Evolutionary conservation across 2,113 vertebrate genomes (phyloP), one percentile per base, ranked within the genome.

Genomic region (Meleagris gallopavo): DNA sequence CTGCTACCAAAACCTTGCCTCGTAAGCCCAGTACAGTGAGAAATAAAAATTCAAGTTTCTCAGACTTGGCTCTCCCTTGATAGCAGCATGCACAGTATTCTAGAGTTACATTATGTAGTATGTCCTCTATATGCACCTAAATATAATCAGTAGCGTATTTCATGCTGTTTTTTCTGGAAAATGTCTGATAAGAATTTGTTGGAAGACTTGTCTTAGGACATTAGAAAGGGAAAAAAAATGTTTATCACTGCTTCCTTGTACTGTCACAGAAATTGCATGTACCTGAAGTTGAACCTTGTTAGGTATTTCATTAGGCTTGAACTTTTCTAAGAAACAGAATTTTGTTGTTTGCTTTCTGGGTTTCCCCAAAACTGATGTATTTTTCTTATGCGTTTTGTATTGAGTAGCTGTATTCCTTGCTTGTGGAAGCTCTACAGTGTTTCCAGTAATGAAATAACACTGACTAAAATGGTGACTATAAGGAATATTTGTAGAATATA

Each of bases 401-500:
- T 86, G 50, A 71, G 30, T 41, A 60, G 29, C 17, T 11, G 2
- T 4, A 0, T 65, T 69, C 15, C 0, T 0, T 40, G 7, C 25
- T 12, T 78, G 36, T 2, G 2, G 41, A 95, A 82, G 16, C 34
- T 85, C 18, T 77, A 2, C 12, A 55, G 32, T 69, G 30, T 54
- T 75, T 84, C 22, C 70, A 27, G 22, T 52, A 34, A 58, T 57
- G 17, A 76, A 86, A 38, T 64, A 41, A 34, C 24, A 20, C 34
- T 29, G 29, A 73, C 10, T 73, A 30, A 57, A 20, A 45, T 41
- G 36, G 30, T 76, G 67, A 73, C 84, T 57, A 13, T 76, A 70
- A 95, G 62, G 83, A 92, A 45, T 93, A 82, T 41, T 8, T 48
- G 34, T 43, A 57, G 76, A 78, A 43, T 25, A 69, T 84, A 48